These are phyloP conservation scores for Lerista edwardsae DNA, from an alignment of 2,797 vertebrate species.

Conservation along the genomic window DNA sequence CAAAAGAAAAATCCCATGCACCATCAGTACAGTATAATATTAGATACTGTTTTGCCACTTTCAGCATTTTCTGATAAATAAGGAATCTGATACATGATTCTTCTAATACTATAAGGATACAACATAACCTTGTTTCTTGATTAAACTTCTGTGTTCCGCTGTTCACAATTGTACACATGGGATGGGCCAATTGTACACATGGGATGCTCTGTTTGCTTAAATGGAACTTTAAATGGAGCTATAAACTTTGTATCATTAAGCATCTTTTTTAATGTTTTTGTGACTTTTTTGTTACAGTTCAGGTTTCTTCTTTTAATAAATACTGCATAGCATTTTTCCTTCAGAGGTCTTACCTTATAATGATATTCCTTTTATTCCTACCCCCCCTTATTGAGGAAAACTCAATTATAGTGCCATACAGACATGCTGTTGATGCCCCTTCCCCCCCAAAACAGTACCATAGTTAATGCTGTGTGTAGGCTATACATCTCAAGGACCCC, in stretches of 20 bases:
- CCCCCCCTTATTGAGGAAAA: background rate
- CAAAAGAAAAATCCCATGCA: conserved; percentile 35
- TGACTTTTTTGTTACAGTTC: no score
- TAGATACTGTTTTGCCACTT: conserved; percentile 29
- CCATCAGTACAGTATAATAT: conserved; percentile 50
- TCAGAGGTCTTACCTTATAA: background rate
- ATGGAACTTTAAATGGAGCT: no score
- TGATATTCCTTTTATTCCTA: background rate
- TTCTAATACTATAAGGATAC: background rate
- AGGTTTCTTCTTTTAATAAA: no score
- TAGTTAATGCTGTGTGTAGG: background rate
- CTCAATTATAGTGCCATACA: background rate
- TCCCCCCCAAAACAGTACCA: background rate
- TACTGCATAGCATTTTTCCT: background rate
- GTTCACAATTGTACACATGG: background rate
- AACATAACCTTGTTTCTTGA: no score
- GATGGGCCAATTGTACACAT: background rate
- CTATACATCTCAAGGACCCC: background rate
- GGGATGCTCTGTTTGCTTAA: background rate
- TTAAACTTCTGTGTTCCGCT: background rate
- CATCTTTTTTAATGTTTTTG: no score
- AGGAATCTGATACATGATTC: background rate
- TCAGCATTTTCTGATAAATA: conserved; percentile 41
- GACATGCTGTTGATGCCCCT: background rate
- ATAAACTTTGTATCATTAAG: no score